phyloP scores from a whole-genome alignment of 2,113 vertebrate species.

The Tichodroma muraria region DNA sequence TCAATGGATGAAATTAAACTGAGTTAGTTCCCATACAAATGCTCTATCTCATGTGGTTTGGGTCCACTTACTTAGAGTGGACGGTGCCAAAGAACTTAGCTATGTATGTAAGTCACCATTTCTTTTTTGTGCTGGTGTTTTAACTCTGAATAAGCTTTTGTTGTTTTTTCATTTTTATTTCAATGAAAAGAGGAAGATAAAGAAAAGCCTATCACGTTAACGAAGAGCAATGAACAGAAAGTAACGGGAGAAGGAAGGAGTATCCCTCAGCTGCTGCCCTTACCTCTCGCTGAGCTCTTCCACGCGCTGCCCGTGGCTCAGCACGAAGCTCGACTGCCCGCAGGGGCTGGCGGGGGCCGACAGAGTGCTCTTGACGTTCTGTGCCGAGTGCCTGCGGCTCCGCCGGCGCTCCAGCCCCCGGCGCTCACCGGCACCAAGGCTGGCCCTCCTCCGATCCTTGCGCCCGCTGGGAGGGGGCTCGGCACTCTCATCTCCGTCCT shows the following conservation, averaged over 20 bases:
- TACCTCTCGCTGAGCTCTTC: constrained; percentile 88
- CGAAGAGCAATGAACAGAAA: neutral
- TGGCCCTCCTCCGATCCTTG: constrained; percentile 85
- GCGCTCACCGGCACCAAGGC: constrained; percentile 70
- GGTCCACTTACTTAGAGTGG: neutral
- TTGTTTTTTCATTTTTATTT: neutral
- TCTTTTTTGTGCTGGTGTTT: neutral
- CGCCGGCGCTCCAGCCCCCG: constrained; percentile 84
- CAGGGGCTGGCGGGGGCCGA: constrained; percentile 84
- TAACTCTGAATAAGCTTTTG: neutral
- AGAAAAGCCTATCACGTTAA: neutral
- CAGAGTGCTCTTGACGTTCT: constrained; percentile 74
- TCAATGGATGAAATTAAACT: neutral
- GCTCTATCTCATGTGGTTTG: neutral
- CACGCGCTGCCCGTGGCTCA: constrained; percentile 64
- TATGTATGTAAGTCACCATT: neutral
- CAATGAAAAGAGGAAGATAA: neutral
- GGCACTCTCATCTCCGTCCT: constrained; percentile 84
- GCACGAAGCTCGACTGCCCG: constrained; percentile 62
- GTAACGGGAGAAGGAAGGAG: neutral
- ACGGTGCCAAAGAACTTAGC: neutral
- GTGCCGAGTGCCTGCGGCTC: constrained; percentile 90
- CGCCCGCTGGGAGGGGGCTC: constrained; percentile 75
- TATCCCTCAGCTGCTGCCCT: neutral
- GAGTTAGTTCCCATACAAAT: neutral